Conservation (phyloP, 2,113 vertebrate species). For the Fregetta grallaria region DNA sequence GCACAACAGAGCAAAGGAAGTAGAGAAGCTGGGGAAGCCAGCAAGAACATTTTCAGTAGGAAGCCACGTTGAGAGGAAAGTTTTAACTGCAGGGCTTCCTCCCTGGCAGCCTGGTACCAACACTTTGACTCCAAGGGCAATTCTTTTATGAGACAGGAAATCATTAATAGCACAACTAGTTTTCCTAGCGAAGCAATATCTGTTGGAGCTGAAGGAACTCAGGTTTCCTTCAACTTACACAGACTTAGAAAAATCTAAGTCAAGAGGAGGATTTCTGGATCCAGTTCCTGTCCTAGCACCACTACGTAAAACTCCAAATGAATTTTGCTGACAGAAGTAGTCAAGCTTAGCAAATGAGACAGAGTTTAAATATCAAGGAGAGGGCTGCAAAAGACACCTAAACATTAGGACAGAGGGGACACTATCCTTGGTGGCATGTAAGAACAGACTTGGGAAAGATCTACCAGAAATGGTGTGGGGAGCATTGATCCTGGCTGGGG, state of each 20-base stretch:
- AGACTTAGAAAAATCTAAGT: neutral
- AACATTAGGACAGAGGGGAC: neutral
- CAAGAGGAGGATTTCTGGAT: neutral
- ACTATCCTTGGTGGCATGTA: rapidly evolving
- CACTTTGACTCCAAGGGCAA: neutral
- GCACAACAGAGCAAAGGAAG: neutral
- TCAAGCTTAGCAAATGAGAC: neutral
- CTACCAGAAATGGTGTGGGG: neutral
- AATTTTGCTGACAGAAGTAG: neutral
- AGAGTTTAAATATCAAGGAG: neutral
- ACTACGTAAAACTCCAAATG: neutral
- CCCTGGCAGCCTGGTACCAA: neutral
- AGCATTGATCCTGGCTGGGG: neutral
- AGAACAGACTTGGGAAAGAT: neutral
- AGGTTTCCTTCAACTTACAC: neutral
- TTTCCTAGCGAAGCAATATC: neutral
- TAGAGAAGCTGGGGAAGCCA: neutral
- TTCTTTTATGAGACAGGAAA: neutral
- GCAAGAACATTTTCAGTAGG: neutral
- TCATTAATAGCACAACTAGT: neutral
- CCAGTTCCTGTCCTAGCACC: neutral
- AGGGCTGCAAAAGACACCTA: neutral
- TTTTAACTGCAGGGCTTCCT: neutral
- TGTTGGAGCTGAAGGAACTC: neutral
- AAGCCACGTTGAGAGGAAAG: neutral